Evolutionary conservation across 2,888 invertebrate genomes (phyloP).

Genomic region (Amphipyra tragopoginis): DNA sequence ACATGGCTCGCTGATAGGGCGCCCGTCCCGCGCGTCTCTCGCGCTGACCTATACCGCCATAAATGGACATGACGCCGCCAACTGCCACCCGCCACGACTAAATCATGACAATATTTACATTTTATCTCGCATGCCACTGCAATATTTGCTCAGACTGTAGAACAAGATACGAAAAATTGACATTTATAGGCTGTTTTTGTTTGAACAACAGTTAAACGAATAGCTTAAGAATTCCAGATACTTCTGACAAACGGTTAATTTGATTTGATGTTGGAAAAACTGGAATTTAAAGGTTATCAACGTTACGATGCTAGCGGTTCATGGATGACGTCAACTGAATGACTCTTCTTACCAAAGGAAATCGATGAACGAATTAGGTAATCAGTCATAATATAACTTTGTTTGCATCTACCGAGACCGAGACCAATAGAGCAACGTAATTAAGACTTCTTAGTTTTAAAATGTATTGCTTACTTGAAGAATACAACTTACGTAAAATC

Average conservation of each 20-base stretch:
- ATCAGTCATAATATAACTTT: slow-evolving; percentile 34
- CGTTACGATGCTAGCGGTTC: slow-evolving; percentile 36
- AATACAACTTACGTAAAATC: slow-evolving; percentile 20
- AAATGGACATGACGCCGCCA: slow-evolving; percentile 79
- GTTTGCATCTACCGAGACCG: slow-evolving; percentile 23
- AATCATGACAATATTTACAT: slow-evolving; percentile 81
- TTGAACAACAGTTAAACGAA: slow-evolving; percentile 48
- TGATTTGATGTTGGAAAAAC: slow-evolving; percentile 29
- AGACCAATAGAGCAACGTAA: slow-evolving; percentile 22
- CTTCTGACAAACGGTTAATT: slow-evolving; percentile 42
- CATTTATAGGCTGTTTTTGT: slow-evolving; percentile 32
- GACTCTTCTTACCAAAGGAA: slow-evolving; percentile 29
- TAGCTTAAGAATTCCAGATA: slow-evolving; percentile 31
- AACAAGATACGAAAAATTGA: slow-evolving; percentile 41
- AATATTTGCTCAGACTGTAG: slow-evolving; percentile 65
- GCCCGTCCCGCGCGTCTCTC: slow-evolving; percentile 61
- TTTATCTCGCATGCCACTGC: slow-evolving; percentile 69
- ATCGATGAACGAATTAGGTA: slow-evolving; percentile 42
- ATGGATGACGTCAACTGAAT: slow-evolving; percentile 47
- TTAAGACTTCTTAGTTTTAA: background rate
- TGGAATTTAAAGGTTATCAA: slow-evolving; percentile 28
- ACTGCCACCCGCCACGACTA: slow-evolving; percentile 73
- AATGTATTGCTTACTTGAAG: background rate
- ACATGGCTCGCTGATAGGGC: slow-evolving; percentile 72
- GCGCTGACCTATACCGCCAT: slow-evolving; percentile 77